Conservation (phyloP, 2,888 invertebrate species). For the Ectemnius lituratus region DNA sequence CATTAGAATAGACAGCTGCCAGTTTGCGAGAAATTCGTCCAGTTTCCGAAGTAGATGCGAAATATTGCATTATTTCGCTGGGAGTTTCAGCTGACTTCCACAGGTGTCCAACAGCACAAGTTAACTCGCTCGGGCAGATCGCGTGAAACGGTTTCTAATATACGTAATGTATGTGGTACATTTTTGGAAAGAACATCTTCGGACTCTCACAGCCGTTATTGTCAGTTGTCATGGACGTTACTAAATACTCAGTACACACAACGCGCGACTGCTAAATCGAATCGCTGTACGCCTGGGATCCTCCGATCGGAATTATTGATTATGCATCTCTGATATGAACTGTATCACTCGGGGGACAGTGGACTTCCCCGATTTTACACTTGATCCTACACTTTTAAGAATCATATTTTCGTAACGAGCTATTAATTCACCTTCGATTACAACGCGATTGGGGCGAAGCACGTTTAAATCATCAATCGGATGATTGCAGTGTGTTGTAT, state of each 20-base stretch:
- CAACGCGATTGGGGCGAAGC: neutral
- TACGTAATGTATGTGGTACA: constrained; percentile 28
- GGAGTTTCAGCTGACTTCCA: constrained; percentile 13
- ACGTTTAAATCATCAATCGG: too few relatives aligned
- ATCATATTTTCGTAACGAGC: too few relatives aligned
- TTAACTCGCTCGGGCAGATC: constrained; percentile 39
- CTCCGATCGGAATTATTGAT: constrained; percentile 41
- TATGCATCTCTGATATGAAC: constrained; percentile 52
- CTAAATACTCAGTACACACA: constrained; percentile 56
- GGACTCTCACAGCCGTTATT: constrained; percentile 69
- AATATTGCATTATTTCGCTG: neutral
- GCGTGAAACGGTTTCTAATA: constrained; percentile 32
- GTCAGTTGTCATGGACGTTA: constrained; percentile 72
- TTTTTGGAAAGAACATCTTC: constrained; percentile 48
- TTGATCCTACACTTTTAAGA: too few relatives aligned
- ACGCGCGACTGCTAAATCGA: constrained; percentile 50
- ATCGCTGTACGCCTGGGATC: constrained; percentile 48
- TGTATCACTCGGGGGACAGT: constrained; percentile 31
- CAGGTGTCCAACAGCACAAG: constrained; percentile 16
- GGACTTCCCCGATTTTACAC: neutral
- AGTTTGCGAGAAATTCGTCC: too few relatives aligned
- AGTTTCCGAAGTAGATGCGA: too few relatives aligned
- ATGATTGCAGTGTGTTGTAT: neutral
- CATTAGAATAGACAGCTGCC: too few relatives aligned
- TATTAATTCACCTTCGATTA: neutral